Conservation (phyloP, 2,888 invertebrate species). For the Thumatha senex region DNA sequence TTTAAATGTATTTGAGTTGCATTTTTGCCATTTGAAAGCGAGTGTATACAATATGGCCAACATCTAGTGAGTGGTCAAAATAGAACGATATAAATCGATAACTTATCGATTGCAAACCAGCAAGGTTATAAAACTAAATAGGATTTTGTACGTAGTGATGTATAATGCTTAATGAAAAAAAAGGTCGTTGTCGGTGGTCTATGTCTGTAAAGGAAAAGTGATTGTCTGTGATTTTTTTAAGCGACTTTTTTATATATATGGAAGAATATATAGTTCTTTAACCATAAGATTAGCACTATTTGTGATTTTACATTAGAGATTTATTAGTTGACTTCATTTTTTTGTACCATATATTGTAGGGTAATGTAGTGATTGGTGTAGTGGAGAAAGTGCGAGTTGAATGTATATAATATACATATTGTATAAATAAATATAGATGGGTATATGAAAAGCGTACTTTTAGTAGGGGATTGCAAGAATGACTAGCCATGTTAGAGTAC, state of each 20-base stretch:
- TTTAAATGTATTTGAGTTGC: slow-evolving; percentile 34
- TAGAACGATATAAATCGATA: slow-evolving; percentile 51
- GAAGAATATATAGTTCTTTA: slow-evolving; percentile 79
- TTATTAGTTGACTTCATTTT: slow-evolving; percentile 75
- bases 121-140: slow-evolving; percentile 83
- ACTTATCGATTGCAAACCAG: slow-evolving; percentile 70
- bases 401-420: slow-evolving; percentile 65
- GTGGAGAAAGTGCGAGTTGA: slow-evolving; percentile 69
- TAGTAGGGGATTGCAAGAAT: slow-evolving; percentile 31
- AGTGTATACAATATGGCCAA: slow-evolving; percentile 58
- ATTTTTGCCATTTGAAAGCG: slow-evolving; percentile 47
- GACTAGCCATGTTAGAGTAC: slow-evolving; percentile 9
- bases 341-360: slow-evolving; percentile 68
- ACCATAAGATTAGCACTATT: slow-evolving; percentile 84
- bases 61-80: slow-evolving; percentile 55
- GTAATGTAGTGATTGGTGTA: slow-evolving; percentile 61
- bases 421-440: slow-evolving; percentile 48
- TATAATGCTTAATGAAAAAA: slow-evolving; percentile 79
- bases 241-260: slow-evolving; percentile 84
- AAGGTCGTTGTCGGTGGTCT: slow-evolving; percentile 78
- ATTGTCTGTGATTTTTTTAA: slow-evolving; percentile 85
- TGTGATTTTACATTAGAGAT: slow-evolving; percentile 83
- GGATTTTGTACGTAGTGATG: slow-evolving; percentile 80
- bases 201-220: slow-evolving; percentile 82
- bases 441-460: slow-evolving; percentile 40